phyloP scores from a whole-genome alignment of 2,797 vertebrate genomes.

The Coracias cyanogaster region DNA sequence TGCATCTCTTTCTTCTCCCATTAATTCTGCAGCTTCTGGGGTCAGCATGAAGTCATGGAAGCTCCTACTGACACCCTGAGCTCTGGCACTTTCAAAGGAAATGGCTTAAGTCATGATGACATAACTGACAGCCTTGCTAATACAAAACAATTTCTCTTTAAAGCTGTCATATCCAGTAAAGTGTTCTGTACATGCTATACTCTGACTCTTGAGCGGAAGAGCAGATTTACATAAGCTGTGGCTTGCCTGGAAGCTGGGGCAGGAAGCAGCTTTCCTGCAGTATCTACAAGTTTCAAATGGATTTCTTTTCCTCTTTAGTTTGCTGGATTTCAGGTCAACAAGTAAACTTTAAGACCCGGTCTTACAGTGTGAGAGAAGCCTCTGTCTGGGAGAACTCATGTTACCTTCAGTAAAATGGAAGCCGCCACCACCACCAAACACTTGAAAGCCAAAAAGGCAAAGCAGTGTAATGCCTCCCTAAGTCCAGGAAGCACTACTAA shows the following conservation, averaged over 20 bases:
- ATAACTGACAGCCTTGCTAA: slow-evolving; percentile 70
- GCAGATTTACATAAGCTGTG: slow-evolving; percentile 58
- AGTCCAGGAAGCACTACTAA: not conserved
- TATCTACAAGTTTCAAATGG: slow-evolving; percentile 27
- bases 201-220: slow-evolving; percentile 47
- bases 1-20: slow-evolving; percentile 25
- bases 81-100: slow-evolving; percentile 54
- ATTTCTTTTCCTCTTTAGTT: slow-evolving; percentile 10
- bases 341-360: slow-evolving; percentile 12
- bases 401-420: not conserved
- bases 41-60: slow-evolving; percentile 47
- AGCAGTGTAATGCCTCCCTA: not conserved
- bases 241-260: slow-evolving; percentile 33
- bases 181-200: slow-evolving; percentile 32
- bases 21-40: slow-evolving; percentile 48
- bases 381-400: not conserved
- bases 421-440: not conserved
- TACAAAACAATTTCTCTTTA: slow-evolving; percentile 69
- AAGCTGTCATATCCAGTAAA: slow-evolving; percentile 61
- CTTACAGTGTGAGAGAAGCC: not conserved
- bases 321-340: slow-evolving; percentile 38
- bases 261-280: slow-evolving; percentile 43
- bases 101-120: slow-evolving; percentile 60
- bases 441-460: not conserved
- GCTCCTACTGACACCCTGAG: slow-evolving; percentile 51